Percentiles rank a stretch among this genome's conserved stretches.
Evolutionary conservation across 2,888 invertebrate genomes (phyloP).

Genomic region (Sialis fuliginosa): DNA sequence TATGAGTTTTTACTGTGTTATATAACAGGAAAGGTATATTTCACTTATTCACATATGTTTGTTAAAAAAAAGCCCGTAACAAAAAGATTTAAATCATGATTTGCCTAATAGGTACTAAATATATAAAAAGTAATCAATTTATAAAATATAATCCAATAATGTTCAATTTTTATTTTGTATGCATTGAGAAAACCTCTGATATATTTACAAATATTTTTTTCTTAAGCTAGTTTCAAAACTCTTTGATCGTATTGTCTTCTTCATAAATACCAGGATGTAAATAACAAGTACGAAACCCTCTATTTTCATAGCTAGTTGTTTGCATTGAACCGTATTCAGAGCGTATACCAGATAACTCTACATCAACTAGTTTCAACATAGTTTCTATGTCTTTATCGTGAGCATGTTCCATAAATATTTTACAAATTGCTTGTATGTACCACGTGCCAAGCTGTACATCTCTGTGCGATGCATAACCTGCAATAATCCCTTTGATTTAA

Average conservation of each 20-base stretch:
- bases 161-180: too few species aligned
- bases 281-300: constrained; percentile 46
- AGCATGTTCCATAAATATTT: constrained; percentile 43
- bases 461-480: constrained; percentile 41
- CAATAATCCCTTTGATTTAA: constrained; percentile 6
- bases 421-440: constrained; percentile 52
- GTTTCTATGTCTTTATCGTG: constrained; percentile 43
- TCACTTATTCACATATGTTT: too few species aligned
- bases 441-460: constrained; percentile 41
- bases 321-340: constrained; percentile 27
- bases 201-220: too few species aligned
- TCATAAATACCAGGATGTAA: constrained; percentile 47
- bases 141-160: too few species aligned
- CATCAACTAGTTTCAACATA: constrained; percentile 44
- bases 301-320: constrained; percentile 41
- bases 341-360: constrained; percentile 24
- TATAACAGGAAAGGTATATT: too few species aligned
- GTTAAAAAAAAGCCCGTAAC: too few species aligned
- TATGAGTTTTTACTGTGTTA: too few species aligned
- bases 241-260: not conserved
- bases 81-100: too few species aligned
- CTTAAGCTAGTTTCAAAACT: too few species aligned
- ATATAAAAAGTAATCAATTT: too few species aligned
- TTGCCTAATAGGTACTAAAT: too few species aligned
- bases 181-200: too few species aligned